Evolutionary conservation across 1,140 invertebrate species (phyloP).

Genomic region (Zaprionus lachaisei): DNA sequence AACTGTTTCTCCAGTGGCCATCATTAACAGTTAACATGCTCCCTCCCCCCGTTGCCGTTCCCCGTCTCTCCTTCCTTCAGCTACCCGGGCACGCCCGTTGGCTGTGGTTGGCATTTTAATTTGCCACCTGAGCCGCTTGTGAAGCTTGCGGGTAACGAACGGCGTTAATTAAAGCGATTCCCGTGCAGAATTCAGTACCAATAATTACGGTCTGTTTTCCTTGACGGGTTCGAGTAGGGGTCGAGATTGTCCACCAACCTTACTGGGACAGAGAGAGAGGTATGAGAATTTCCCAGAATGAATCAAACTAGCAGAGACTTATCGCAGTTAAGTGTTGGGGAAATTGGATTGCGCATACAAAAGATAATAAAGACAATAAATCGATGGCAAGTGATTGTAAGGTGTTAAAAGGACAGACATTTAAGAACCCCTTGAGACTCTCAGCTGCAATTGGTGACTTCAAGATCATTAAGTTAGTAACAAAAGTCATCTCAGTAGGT

Average conservation of each 20-base stretch:
- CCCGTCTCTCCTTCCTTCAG: background rate
- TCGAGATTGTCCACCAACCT: background rate
- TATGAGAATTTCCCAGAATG: constrained; percentile 23
- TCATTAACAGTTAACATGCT: constrained; percentile 35
- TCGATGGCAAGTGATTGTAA: constrained; percentile 5
- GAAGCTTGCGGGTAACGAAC: constrained; percentile 11
- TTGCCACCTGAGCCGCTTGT: constrained; percentile 22
- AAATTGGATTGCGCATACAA: constrained; percentile 4
- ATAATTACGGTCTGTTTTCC: constrained; percentile 7
- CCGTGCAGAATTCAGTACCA: constrained; percentile 32
- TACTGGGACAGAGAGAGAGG: no score
- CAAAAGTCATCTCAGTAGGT: background rate
- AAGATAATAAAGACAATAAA: constrained; percentile 3
- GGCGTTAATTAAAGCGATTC: constrained; percentile 45
- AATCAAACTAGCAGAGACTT: constrained; percentile 27
- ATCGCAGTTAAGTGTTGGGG: constrained; percentile 22
- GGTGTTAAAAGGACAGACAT: background rate
- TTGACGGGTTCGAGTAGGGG: background rate
- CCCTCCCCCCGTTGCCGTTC: background rate
- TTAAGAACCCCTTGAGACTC: background rate
- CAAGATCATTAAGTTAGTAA: background rate
- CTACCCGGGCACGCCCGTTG: constrained; percentile 23
- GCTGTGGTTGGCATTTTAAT: constrained; percentile 56
- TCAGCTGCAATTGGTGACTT: background rate
- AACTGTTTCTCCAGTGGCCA: constrained; percentile 19